Evolutionary conservation across 2,888 invertebrate genomes (phyloP), one percentile per base, ranked within the genome.

Genomic region (Magallana nippona): DNA sequence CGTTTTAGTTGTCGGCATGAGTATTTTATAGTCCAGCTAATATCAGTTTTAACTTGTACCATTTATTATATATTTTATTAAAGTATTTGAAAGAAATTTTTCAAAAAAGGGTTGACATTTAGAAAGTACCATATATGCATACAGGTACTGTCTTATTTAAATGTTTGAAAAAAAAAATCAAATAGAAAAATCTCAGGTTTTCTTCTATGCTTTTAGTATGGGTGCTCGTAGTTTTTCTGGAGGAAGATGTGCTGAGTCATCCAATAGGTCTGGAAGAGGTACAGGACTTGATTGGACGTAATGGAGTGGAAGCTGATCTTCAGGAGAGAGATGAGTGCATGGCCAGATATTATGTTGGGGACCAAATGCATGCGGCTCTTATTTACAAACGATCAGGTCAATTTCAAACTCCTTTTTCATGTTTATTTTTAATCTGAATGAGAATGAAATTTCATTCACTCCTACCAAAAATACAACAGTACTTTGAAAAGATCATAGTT

Each of bases 201-300:
- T 8, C 8, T 44, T 44, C 44, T 44, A 44, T 11, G 22, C 11
- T 63, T 63, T 10, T 63, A 63, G 63, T 19, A 3, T 63, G 63
- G 63, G 63, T 63, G 22, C 22, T 63, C 2, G 63, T 63, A 27
- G 63, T 63, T n/a, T 63, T 22, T 22, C 22, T 63, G 22, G 63
- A 63, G 27, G 63, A 63, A 27, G 63, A 63, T 63, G 63, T 63
- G 2, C 63, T 63, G 22, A 63, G 63, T 63, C 63, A 63, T 22
- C 63, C 63, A 1, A 63, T 63, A 19, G 27, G 22, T 63, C 10
- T 63, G 63, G 63, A 63, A 15, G 63, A 63, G 63, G 22, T 63
- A 3, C 10, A 63, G 22, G 63, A 63, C 27, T 13, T 11, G 22
- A 13, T 15, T 13, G 63, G 63, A 0, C 63, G 13, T 13, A 63